Evolutionary conservation across 2,113 vertebrate genomes (phyloP).

Genomic region (Morone saxatilis): DNA sequence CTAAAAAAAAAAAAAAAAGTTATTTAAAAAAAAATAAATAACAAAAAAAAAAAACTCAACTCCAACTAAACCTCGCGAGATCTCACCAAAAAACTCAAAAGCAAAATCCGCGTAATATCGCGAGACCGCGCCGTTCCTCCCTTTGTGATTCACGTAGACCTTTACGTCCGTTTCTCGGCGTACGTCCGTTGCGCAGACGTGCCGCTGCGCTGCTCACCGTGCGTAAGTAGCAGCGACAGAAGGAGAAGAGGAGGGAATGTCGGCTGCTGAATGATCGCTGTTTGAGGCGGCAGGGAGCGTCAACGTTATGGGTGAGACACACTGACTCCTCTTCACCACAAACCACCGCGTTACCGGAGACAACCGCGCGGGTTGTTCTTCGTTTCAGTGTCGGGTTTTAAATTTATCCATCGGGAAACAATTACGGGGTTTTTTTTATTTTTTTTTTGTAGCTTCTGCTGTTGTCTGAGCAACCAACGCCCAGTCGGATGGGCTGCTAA

Average conservation of each 20-base stretch:
- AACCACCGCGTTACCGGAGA: not conserved
- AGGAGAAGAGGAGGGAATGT: conserved; percentile 81
- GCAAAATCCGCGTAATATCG: conserved; percentile 45
- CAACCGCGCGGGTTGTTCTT: too few species aligned
- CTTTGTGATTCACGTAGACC: conserved; percentile 64
- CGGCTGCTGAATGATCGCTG: conserved; percentile 82
- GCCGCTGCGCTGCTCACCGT: conserved; percentile 40
- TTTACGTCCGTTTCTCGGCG: conserved; percentile 44
- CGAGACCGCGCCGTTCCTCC: conserved; percentile 45
- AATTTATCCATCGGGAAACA: not conserved
- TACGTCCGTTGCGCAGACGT: rapidly evolving
- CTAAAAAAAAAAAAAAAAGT: not conserved
- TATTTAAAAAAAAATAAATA: not conserved
- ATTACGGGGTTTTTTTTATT: conserved; percentile 23
- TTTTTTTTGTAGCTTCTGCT: conserved; percentile 39
- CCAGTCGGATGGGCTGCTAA: conserved; percentile 65
- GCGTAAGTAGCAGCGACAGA: conserved; percentile 60
- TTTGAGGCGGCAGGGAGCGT: conserved; percentile 81
- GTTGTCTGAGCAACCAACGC: conserved; percentile 84
- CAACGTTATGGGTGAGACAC: conserved; percentile 85
- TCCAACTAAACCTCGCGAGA: conserved; percentile 56
- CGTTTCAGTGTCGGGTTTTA: too few species aligned
- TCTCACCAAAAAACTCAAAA: conserved; percentile 1
- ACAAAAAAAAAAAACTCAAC: not conserved
- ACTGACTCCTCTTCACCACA: too few species aligned